phyloP scores from a whole-genome alignment of 2,888 invertebrate species.

The Drosophila algonquin region DNA sequence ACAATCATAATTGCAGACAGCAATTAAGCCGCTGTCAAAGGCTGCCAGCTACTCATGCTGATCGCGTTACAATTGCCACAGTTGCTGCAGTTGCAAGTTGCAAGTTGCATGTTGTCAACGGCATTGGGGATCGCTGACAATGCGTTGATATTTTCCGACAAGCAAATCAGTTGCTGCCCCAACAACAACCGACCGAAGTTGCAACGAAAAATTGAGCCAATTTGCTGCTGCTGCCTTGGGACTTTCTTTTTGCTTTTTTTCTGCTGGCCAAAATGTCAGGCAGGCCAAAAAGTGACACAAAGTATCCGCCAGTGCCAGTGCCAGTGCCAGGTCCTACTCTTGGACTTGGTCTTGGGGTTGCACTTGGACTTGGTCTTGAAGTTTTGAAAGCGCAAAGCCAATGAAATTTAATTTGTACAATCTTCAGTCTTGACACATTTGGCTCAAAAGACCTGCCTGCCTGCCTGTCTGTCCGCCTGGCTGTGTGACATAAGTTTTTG shows the following conservation, averaged over 20 bases:
- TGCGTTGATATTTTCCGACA: conserved; percentile 81
- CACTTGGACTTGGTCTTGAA: conserved; percentile 20
- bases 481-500: conserved; percentile 3
- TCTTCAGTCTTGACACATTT: conserved; percentile 50
- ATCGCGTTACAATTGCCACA: conserved; percentile 72
- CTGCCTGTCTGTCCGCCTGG: too few relatives aligned
- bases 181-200: conserved; percentile 26
- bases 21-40: conserved; percentile 75
- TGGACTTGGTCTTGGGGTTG: too few relatives aligned
- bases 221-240: conserved; percentile 55
- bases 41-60: conserved; percentile 71
- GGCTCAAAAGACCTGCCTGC: conserved; percentile 11
- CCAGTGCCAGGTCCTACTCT: conserved; percentile 13
- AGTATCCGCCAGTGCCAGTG: conserved; percentile 36
- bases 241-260: conserved; percentile 72
- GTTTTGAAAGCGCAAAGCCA: conserved; percentile 29
- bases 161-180: conserved; percentile 63
- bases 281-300: conserved; percentile 65
- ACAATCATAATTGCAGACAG: conserved; percentile 76
- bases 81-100: conserved; percentile 44
- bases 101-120: conserved; percentile 65
- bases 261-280: conserved; percentile 52
- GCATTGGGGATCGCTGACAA: conserved; percentile 68
- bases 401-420: conserved; percentile 46
- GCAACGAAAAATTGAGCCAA: conserved; percentile 61